Evolutionary conservation across 2,888 invertebrate genomes (phyloP).

Genomic region (Pyrgus malvae): DNA sequence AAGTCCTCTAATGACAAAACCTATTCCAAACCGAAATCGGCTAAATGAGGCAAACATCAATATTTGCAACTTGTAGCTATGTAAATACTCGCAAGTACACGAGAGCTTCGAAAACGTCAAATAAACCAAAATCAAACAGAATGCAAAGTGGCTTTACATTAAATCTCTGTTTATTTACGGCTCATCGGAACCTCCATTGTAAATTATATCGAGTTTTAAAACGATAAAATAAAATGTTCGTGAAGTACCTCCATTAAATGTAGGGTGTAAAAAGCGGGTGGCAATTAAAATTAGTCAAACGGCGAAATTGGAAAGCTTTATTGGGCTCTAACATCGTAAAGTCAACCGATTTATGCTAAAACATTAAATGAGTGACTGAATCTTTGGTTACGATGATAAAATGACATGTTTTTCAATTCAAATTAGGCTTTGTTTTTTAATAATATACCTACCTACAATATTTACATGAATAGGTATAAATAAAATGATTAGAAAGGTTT

Average conservation of each 20-base stretch:
- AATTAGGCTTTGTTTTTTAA: constrained; percentile 28
- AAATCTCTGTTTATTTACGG: constrained; percentile 66
- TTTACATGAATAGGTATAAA: no score
- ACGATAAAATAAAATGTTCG: constrained; percentile 56
- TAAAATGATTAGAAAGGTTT: no score
- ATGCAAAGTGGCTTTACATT: constrained; percentile 54
- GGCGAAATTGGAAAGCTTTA: constrained; percentile 63
- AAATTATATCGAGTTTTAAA: constrained; percentile 64
- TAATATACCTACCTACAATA: no score
- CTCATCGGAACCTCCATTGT: constrained; percentile 57
- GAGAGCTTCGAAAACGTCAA: constrained; percentile 24
- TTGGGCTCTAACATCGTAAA: constrained; percentile 62
- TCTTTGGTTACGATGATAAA: constrained; percentile 32
- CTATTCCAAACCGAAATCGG: constrained; percentile 16
- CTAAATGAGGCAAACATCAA: constrained; percentile 22
- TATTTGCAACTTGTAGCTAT: constrained; percentile 23
- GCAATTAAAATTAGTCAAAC: constrained; percentile 73
- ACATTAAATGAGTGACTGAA: constrained; percentile 42
- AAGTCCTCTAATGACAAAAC: constrained; percentile 7
- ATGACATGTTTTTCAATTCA: constrained; percentile 45
- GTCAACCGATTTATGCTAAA: constrained; percentile 62
- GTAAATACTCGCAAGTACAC: constrained; percentile 10
- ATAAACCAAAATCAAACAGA: constrained; percentile 53
- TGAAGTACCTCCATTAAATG: constrained; percentile 59
- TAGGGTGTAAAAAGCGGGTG: constrained; percentile 58